Base-by-base conservation (phyloP, 2,113 vertebrate genomes). In the Spea bombifrons region DNA sequence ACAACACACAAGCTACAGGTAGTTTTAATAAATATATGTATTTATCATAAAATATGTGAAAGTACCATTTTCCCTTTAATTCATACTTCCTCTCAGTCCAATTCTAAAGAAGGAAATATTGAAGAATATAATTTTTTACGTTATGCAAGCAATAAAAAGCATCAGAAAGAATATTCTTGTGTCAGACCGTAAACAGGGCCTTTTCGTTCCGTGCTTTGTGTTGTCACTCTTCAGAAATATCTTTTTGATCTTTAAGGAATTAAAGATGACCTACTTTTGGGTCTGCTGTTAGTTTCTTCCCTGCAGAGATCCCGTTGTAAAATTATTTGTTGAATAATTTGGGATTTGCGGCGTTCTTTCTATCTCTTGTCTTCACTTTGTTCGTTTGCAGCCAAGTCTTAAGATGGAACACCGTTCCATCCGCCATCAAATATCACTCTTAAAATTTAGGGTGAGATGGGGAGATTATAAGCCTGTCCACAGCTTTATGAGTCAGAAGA, bases 241-340 rank as follows among this genome's bases (percentile, higher is more conserved):
- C 78, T 74, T 78, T 30, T 80, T 80, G 78, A 80, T 80, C 71
- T 68, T 67, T 49, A 59, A 68, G 65, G 71, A 80, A 80, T 80
- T 73, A 61, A 50, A 68, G 64, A 59, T 74, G 78, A 80, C 78
- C 78, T 80, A 80, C 45, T 74, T 30, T 80, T 67, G 50, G 7
- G 59, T 68, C 43, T 43, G 61, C 70, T 5, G n/a, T 66, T 46
- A 55, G 57, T 46, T 79, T 43, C 64, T 74, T 68, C 71, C 78
- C 78, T 61, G 65, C 64, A 74, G 78, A 68, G 78, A 49, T 59
- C 12, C 12, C 17, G 46, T 59, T 72, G 59, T 55, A 80, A 73
- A 79, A 79, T 67, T 59, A 71, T 74, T 80, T 71, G 73, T 80
- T 80, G 66, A 59, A 5, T 44, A 15, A 50, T 43, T 61, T 74